These are phyloP conservation scores for Drosophila kikkawai DNA, from an alignment of 1,140 invertebrate species.

Conservation along the genomic window DNA sequence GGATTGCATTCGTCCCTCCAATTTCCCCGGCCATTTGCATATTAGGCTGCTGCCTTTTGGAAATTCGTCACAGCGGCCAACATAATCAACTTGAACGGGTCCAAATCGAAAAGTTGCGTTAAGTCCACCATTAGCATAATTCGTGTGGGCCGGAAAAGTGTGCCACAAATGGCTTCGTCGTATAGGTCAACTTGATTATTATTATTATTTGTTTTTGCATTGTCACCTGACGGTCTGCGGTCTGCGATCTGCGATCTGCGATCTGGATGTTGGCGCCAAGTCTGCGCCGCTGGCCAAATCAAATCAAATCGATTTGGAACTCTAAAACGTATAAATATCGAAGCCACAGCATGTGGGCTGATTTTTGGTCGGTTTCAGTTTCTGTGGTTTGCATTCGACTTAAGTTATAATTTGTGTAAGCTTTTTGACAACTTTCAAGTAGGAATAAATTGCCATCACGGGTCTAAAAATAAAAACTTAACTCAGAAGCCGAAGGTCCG, in stretches of 20 bases:
- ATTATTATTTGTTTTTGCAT: constrained; percentile 45
- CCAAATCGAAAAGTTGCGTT: constrained; percentile 48
- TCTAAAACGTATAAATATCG: constrained; percentile 45
- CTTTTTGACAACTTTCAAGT: constrained; percentile 70
- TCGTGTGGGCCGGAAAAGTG: constrained; percentile 58
- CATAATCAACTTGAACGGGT: constrained; percentile 28
- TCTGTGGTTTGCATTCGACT: constrained; percentile 65
- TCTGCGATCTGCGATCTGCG: constrained; percentile 1
- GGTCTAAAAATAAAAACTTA: constrained; percentile 69
- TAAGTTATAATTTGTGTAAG: constrained; percentile 77
- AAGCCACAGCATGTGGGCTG: constrained; percentile 60
- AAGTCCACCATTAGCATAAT: constrained; percentile 61
- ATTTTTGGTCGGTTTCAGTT: constrained; percentile 26
- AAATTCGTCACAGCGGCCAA: constrained; percentile 58
- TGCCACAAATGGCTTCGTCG: constrained; percentile 56
- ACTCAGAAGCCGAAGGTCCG: constrained; percentile 53
- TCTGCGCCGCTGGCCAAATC: constrained; percentile 63
- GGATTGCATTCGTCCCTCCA: constrained; percentile 46
- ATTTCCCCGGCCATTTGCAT: constrained; percentile 23
- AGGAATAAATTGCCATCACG: constrained; percentile 60
- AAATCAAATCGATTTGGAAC: constrained; percentile 70
- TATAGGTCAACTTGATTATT: constrained; percentile 50
- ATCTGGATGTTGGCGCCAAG: constrained; percentile 63
- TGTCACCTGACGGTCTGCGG: constrained; percentile 62
- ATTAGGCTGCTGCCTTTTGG: neutral